Evolutionary conservation across 30 jellyfish, hydroid and myxozoan species (phyloP).

Genomic region (Sanderia malayensis): DNA sequence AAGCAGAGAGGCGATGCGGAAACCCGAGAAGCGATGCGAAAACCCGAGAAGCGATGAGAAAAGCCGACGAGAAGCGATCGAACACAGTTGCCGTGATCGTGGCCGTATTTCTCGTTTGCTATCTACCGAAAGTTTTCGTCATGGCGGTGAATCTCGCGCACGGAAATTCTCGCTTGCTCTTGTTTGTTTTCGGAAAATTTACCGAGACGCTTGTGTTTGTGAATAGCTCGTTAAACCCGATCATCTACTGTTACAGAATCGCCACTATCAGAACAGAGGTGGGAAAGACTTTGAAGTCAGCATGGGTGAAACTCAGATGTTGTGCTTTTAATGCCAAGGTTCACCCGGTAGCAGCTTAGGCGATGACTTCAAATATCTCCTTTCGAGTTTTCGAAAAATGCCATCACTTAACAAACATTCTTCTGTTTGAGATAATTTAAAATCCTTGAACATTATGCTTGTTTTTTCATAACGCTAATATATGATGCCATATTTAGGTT

Average conservation of each 20-base stretch:
- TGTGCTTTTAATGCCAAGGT: too few relatives aligned
- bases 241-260: constrained; percentile 9
- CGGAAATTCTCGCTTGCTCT: constrained; percentile 3
- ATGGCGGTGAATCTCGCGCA: neutral
- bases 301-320: too few relatives aligned
- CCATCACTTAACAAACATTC: too few relatives aligned
- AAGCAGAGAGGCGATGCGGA: neutral
- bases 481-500: too few relatives aligned
- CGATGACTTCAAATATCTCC: too few relatives aligned
- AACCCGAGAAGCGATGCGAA: neutral
- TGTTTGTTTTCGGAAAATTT: constrained; percentile 15
- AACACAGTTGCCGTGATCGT: neutral
- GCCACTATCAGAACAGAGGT: constrained; percentile 1
- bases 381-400: too few relatives aligned
- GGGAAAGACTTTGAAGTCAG: too few relatives aligned
- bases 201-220: constrained; percentile 14
- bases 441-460: too few relatives aligned
- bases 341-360: too few relatives aligned
- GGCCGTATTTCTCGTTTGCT: neutral
- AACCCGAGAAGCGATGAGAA: neutral
- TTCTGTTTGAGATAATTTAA: too few relatives aligned
- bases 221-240: constrained; percentile 43
- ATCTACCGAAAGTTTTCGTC: neutral
- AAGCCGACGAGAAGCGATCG: neutral
- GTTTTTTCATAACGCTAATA: too few relatives aligned